These are phyloP conservation scores for Dysdera silvatica DNA, from an alignment of 1,140 invertebrate genomes.

Conservation along the genomic window DNA sequence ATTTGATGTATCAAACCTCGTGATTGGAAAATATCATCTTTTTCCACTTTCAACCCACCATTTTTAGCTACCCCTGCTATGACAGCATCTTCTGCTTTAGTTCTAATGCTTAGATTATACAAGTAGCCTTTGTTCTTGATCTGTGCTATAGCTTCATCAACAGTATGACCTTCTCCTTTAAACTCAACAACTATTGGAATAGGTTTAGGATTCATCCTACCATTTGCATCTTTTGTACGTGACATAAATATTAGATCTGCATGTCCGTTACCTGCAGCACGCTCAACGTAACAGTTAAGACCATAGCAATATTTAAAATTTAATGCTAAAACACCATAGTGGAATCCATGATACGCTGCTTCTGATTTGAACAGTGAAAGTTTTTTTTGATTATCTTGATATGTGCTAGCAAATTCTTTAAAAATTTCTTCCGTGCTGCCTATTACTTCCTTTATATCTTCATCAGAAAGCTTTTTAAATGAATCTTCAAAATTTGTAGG, in stretches of 20 bases:
- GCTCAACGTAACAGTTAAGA: slow-evolving; percentile 5
- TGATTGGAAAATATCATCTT: not conserved
- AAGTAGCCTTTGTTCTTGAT: slow-evolving; percentile 2
- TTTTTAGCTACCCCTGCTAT: not conserved
- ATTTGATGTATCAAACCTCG: not conserved
- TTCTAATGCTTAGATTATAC: slow-evolving; percentile 5
- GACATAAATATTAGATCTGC: slow-evolving; percentile 14
- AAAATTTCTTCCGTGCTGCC: slow-evolving; percentile 1
- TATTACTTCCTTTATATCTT: not conserved
- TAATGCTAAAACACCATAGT: slow-evolving; percentile 12
- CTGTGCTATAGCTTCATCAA: slow-evolving; percentile 5
- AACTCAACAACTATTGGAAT: too few relatives aligned
- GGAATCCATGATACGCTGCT: slow-evolving; percentile 12
- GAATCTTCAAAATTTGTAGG: not conserved
- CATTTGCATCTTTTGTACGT: not conserved
- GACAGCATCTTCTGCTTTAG: not conserved
- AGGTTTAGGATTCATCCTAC: too few relatives aligned
- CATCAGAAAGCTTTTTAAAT: slow-evolving; percentile 1
- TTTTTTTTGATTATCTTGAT: not conserved
- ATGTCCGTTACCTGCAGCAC: slow-evolving; percentile 8
- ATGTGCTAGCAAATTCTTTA: not conserved
- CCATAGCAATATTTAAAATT: slow-evolving; percentile 14
- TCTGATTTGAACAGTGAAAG: too few relatives aligned
- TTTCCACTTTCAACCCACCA: not conserved
- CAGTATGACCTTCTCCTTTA: too few relatives aligned